Evolutionary conservation across 2,888 invertebrate species (phyloP), one percentile per base, ranked within the genome.

Genomic region (Zaprionus lineosus): DNA sequence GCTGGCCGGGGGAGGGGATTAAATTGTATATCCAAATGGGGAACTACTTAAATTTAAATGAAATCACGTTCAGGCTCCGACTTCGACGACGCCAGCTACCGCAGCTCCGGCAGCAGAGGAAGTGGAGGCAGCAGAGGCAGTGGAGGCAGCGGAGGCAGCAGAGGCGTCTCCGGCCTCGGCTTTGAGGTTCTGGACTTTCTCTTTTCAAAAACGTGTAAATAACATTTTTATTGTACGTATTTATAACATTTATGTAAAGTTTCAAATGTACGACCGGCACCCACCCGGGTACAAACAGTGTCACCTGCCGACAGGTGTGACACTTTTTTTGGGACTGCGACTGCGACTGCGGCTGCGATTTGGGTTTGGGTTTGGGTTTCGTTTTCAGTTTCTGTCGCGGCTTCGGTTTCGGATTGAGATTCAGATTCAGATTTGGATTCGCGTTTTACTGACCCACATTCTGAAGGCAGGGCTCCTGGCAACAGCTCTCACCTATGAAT

Each of bases 121-220:
- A n/a, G n/a, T n/a, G n/a, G n/a, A n/a, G n/a, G n/a, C n/a, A n/a
- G n/a, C n/a, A n/a, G n/a, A n/a, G n/a, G n/a, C n/a, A n/a, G n/a
- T n/a, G n/a, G n/a, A n/a, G n/a, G n/a, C n/a, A n/a, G n/a, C n/a
- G n/a, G n/a, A n/a, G n/a, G n/a, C n/a, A n/a, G n/a, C n/a, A n/a
- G n/a, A n/a, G n/a, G n/a, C n/a, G 3, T 3, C 5, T 3, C 19
- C 19, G 19, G 61, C 37, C 36, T 56, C 57, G 52, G 62, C 58
- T 21, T 16, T 31, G 19, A 37, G 69, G 60, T 61, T 65, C 68
- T 70, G 76, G 72, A 87, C 88, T 87, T 87, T 87, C 87, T 88
- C 87, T 87, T 88, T 88, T 85, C 83, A 86, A 70, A 75, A 78
- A 57, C 68, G 56, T 84, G 86, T 86, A 83, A 84, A 81, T 74